Percentiles rank a stretch among this genome's conserved stretches.
Evolutionary conservation across 2,113 vertebrate species (phyloP).

Genomic region (Anolis carolinensis): DNA sequence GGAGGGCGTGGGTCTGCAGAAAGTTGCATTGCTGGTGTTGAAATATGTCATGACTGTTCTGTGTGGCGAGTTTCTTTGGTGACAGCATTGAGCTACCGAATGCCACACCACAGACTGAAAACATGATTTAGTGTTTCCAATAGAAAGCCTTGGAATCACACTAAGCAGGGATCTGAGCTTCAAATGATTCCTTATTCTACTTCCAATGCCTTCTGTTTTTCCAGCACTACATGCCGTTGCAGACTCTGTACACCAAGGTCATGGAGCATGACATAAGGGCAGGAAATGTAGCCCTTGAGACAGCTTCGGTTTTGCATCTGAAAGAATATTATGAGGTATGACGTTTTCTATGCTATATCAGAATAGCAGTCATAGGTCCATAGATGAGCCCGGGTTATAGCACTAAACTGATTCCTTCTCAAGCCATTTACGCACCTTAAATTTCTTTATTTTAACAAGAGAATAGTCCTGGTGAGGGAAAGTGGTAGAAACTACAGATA

Average conservation of each 20-base stretch:
- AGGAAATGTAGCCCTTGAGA: constrained; percentile 73
- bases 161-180: background rate
- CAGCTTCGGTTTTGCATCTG: constrained; percentile 75
- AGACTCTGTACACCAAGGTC: constrained; percentile 82
- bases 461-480: no score
- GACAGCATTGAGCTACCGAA: background rate
- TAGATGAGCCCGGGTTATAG: background rate
- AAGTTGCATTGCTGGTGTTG: background rate
- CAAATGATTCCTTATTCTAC: background rate
- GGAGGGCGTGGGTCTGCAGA: background rate
- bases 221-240: constrained; percentile 88
- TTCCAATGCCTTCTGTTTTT: background rate
- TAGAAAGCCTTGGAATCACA: background rate
- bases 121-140: background rate
- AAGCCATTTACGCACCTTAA: background rate
- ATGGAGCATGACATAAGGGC: constrained; percentile 86
- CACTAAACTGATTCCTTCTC: background rate
- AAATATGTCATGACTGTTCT: background rate
- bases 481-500: background rate
- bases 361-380: background rate
- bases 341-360: background rate
- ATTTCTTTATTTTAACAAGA: background rate
- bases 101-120: no score
- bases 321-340: constrained; percentile 87
- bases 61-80: background rate